A percentile compares a stretch with the other conserved stretches of the same genome.
Conservation (phyloP, 2,888 invertebrate genomes). For the Yponomeuta cagnagella region DNA sequence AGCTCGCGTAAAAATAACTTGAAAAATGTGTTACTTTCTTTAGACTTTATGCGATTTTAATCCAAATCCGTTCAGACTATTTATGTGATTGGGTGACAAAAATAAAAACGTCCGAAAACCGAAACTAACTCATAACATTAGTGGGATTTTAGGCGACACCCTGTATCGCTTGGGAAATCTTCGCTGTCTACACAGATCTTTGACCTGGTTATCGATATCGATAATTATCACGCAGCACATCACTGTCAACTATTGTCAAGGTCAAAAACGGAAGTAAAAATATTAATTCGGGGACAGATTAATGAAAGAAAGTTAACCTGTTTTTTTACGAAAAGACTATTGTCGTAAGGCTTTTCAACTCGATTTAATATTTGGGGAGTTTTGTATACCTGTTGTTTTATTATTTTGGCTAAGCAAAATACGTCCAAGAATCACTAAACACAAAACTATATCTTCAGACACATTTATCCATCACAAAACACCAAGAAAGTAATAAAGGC, state of each 20-base stretch:
- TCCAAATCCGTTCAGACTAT: no score
- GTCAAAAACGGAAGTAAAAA: constrained; percentile 2
- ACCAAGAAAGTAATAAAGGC: background rate
- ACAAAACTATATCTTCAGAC: background rate
- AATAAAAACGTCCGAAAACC: no score
- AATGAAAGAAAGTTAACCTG: background rate
- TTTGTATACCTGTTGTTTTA: background rate
- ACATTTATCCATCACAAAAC: background rate
- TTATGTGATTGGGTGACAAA: no score
- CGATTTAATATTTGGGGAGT: background rate
- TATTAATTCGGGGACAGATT: background rate
- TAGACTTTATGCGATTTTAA: no score
- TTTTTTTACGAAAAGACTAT: background rate
- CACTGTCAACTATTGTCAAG: constrained; percentile 2
- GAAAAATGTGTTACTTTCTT: no score
- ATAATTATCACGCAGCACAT: background rate
- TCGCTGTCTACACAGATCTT: background rate
- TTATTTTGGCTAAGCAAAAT: background rate
- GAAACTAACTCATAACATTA: no score
- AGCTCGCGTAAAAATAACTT: no score
- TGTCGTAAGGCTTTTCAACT: background rate
- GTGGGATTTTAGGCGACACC: no score
- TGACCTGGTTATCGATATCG: background rate
- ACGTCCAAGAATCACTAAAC: background rate
- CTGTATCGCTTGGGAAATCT: background rate